Conservation (phyloP, 92 coral and sea anemone genomes). For the Parazoanthus swiftii region DNA sequence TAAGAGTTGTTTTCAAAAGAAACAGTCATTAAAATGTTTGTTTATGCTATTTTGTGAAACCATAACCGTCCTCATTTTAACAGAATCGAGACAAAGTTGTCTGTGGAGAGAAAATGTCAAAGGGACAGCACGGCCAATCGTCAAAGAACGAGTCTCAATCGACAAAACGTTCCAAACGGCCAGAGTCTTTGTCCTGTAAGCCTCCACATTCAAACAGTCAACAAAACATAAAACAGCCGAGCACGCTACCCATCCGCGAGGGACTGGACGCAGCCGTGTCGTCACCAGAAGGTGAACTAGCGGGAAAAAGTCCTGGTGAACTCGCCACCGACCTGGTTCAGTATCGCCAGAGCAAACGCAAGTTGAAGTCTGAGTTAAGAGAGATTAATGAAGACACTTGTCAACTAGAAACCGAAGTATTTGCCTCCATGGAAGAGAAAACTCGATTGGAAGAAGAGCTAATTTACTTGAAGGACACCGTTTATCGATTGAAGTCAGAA, state of each 20-base stretch:
- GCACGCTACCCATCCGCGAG: constrained; percentile 7
- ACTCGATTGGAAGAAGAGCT: constrained; percentile 82
- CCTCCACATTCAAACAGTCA: not conserved
- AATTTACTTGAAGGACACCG: constrained; percentile 72
- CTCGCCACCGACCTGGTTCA: constrained; percentile 31
- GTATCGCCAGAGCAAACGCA: constrained; percentile 41
- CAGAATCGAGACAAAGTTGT: not conserved
- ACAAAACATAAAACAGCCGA: constrained; percentile 10
- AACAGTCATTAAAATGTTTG: not conserved
- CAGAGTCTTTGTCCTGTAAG: not conserved
- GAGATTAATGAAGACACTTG: constrained; percentile 80
- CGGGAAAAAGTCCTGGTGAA: constrained; percentile 36
- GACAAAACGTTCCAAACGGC: constrained; percentile 7
- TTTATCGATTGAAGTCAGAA: constrained; percentile 68
- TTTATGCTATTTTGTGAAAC: not conserved
- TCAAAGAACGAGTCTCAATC: constrained; percentile 9
- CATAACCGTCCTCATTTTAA: not conserved
- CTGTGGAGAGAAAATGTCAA: constrained; percentile 4
- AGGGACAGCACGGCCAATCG: not conserved
- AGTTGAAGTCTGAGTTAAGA: constrained; percentile 66
- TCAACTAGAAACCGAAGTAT: constrained; percentile 77
- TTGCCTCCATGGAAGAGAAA: constrained; percentile 87
- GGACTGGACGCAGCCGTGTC: constrained; percentile 12
- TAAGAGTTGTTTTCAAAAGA: not conserved
- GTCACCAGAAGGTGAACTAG: constrained; percentile 43